Conservation (phyloP, 2,113 vertebrate species). For the Callorhinus ursinus region DNA sequence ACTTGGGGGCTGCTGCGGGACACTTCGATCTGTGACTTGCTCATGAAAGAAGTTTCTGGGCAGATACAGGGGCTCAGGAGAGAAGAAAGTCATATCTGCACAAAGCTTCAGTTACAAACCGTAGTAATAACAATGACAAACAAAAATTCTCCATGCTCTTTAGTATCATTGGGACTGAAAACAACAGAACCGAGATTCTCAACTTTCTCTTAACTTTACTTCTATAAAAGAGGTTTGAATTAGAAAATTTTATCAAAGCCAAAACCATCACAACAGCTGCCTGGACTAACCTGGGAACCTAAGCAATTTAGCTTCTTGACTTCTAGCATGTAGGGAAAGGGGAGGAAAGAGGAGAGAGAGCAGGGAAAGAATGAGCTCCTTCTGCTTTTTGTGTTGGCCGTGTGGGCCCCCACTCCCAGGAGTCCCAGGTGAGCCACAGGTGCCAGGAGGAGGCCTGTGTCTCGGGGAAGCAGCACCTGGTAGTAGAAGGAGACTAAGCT, state of each 20-base stretch:
- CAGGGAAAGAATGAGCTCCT: background rate
- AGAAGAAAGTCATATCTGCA: background rate
- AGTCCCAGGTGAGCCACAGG: background rate
- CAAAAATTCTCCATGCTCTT: background rate
- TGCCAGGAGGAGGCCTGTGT: background rate
- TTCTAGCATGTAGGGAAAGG: background rate
- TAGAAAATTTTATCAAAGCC: constrained; percentile 4
- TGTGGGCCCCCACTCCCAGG: background rate
- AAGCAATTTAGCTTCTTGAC: background rate
- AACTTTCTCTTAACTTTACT: constrained; percentile 30
- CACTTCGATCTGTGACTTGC: background rate
- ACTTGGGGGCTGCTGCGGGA: background rate
- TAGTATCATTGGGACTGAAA: background rate
- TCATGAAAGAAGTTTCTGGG: background rate
- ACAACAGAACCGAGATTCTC: background rate
- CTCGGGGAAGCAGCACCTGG: background rate
- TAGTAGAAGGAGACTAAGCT: background rate
- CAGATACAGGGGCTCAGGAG: background rate
- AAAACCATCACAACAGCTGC: background rate
- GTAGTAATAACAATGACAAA: background rate
- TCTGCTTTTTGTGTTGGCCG: background rate
- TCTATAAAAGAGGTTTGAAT: constrained; percentile 25
- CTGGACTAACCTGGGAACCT: background rate
- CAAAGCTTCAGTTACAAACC: background rate
- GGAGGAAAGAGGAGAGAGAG: background rate